phyloP scores from a whole-genome alignment of 2,797 vertebrate species.

The Coilia nasus region DNA sequence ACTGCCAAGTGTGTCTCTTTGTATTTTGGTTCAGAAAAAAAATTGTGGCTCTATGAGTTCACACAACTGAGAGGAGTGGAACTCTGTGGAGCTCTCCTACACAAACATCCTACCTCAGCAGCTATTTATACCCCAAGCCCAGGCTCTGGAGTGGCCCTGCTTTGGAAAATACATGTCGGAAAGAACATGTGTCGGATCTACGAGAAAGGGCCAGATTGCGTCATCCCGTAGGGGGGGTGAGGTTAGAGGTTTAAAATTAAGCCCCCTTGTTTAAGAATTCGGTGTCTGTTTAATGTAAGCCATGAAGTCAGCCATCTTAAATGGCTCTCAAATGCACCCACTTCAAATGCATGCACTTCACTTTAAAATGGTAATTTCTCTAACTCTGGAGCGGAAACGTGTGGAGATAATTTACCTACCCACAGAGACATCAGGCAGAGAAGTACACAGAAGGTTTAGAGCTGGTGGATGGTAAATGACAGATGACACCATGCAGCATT shows the following conservation, averaged over 20 bases:
- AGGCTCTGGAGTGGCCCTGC: conserved; percentile 28
- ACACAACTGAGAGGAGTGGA: conserved; percentile 40
- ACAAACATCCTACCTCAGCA: conserved; percentile 38
- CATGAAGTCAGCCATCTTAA: background rate
- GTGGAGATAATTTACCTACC: background rate
- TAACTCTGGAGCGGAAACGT: background rate
- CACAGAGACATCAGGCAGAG: background rate
- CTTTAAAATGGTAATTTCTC: background rate
- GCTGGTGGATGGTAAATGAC: background rate
- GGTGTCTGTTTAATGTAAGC: conserved; percentile 10
- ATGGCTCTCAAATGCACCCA: background rate
- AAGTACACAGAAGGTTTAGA: background rate
- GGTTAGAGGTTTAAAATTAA: background rate
- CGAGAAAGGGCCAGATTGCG: background rate
- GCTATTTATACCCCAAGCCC: conserved; percentile 40
- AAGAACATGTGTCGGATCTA: conserved; percentile 15
- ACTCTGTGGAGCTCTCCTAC: conserved; percentile 30
- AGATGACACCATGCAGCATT: background rate
- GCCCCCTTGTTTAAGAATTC: background rate
- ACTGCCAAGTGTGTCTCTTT: conserved; percentile 42
- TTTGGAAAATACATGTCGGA: conserved; percentile 15
- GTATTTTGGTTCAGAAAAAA: conserved; percentile 40
- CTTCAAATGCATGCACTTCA: background rate
- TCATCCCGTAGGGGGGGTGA: background rate
- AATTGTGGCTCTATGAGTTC: conserved; percentile 28